phyloP scores from a whole-genome alignment of 2,113 vertebrate genomes.

The Rhynchomys soricoides region DNA sequence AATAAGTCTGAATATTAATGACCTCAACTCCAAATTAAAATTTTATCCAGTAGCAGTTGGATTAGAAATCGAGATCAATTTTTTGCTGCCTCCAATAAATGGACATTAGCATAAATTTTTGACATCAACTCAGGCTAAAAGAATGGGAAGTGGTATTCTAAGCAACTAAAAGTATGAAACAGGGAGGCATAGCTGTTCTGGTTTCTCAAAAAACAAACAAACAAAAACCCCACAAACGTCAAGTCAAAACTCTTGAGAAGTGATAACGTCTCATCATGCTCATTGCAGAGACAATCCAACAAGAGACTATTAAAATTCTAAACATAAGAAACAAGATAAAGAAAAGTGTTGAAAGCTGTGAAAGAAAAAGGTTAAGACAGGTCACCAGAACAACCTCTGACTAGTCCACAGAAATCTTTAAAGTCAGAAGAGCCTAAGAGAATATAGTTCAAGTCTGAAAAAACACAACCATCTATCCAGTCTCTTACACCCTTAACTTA shows the following conservation, averaged over 20 bases:
- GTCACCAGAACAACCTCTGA: background rate
- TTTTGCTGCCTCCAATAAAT: background rate
- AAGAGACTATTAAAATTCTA: background rate
- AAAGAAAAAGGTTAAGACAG: background rate
- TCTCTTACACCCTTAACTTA: background rate
- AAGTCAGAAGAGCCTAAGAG: background rate
- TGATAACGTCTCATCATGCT: background rate
- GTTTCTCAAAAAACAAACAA: background rate
- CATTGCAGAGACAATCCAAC: background rate
- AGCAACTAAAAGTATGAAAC: background rate
- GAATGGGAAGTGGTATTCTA: background rate
- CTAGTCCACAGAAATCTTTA: background rate
- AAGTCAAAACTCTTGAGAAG: background rate
- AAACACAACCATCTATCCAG: background rate
- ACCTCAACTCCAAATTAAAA: background rate
- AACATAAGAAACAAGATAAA: background rate
- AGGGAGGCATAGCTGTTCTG: background rate
- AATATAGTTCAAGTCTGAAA: background rate
- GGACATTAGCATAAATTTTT: background rate
- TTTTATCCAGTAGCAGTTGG: background rate
- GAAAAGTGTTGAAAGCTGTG: background rate
- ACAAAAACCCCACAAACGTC: background rate
- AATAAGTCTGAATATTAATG: background rate
- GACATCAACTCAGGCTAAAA: background rate
- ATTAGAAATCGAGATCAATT: background rate